Evolutionary conservation across 2,113 vertebrate genomes (phyloP).

Genomic region (Anseranas semipalmata): DNA sequence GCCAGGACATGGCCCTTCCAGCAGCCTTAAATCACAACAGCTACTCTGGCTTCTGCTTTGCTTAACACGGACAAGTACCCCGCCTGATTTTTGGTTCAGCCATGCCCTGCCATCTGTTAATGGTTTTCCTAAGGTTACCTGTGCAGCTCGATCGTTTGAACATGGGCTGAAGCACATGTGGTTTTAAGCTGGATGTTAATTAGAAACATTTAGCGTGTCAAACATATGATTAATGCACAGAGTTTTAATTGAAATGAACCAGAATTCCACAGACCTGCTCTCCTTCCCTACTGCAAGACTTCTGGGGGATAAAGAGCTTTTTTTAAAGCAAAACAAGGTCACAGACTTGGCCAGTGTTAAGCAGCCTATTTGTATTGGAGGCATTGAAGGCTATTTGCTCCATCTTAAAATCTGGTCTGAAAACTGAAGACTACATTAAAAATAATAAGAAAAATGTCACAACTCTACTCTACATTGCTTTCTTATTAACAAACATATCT

Average conservation of each 20-base stretch:
- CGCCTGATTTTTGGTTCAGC: neutral
- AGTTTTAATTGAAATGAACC: conserved; percentile 70
- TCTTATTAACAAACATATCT: conserved; percentile 26
- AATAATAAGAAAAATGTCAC: neutral
- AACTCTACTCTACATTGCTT: neutral
- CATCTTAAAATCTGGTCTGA: neutral
- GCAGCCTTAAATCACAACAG: neutral
- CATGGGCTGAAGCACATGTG: conserved; percentile 69
- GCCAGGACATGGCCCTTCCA: neutral
- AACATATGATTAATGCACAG: conserved; percentile 70
- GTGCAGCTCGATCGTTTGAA: conserved; percentile 64
- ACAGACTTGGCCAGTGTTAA: neutral
- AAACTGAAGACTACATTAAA: neutral
- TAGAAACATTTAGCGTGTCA: conserved; percentile 75
- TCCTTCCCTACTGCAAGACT: neutral
- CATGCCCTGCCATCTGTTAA: conserved; percentile 67
- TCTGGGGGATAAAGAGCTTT: neutral
- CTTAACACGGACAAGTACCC: neutral
- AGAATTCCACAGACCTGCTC: conserved; percentile 55
- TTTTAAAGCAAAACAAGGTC: conserved; percentile 4
- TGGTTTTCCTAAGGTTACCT: conserved; percentile 74
- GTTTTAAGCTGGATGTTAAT: conserved; percentile 77
- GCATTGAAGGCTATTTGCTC: neutral
- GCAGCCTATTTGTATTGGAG: neutral
- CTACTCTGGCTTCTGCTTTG: conserved; percentile 3